Evolutionary conservation across 1,140 invertebrate genomes (phyloP), one percentile per base, ranked within the genome.

Genomic region (Cataglyphis hispanica): DNA sequence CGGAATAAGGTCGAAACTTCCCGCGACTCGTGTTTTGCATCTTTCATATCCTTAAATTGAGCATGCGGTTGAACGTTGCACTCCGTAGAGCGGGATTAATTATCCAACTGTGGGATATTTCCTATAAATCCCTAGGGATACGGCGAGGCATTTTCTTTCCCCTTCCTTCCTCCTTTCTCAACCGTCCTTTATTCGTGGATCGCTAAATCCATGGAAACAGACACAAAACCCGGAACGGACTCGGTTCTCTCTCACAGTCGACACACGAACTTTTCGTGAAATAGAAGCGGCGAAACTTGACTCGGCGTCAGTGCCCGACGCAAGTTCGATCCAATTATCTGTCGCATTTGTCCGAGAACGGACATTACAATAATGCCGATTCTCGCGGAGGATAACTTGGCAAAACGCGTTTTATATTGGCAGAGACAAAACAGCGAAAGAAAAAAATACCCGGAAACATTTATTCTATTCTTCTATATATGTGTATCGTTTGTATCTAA

Each of bases 41-140:
- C 50, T 81, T 72, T 81, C 66, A 81, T 81, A 72, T 56, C 37
- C 37, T 81, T 81, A 81, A 81, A 81, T 81, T 53, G 66, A 58
- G 78, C 66, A 58, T 34, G 43, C 46, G 19, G 66, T 58, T 66
- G 66, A 81, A 72, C 34, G 64, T 81, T 81, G 37, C 46, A 50
- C 25, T 40, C 25, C 53, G 19, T 19, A 27, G 34, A 70, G 10
- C 64, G 6, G 22, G 78, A 83, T 83, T 83, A 72, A 83, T 83
- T 74, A 83, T 83, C 78, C 25, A 60, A 53, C 43, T 75, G 72
- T 34, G 13, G 74, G 37, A 83, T 83, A 56, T 25, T 74, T 22
- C n/a, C 2, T 10, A 22, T 16, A 16, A 31, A 11, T 10, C 19
- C 34, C 40, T 25, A 31, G 13, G 31, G 31, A 80, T 53, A 67